Conservation (phyloP, 1,140 invertebrate genomes). For the Zaprionus gabonicus region DNA sequence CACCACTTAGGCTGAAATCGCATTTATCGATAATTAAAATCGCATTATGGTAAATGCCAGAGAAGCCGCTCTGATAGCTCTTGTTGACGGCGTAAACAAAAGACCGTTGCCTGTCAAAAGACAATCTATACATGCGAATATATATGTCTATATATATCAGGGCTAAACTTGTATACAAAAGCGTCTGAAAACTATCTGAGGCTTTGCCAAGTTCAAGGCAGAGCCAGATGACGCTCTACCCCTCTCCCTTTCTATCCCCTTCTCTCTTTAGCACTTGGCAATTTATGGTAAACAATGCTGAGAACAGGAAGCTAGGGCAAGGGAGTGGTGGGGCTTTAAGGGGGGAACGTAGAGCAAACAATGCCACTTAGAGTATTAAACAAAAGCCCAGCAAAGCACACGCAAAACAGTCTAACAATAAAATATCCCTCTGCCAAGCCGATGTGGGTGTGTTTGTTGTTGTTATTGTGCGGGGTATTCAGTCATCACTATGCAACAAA, state of each 20-base stretch:
- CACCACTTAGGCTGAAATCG: conserved; percentile 55
- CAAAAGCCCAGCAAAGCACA: conserved; percentile 25
- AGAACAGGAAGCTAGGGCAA: conserved; percentile 14
- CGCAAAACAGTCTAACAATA: conserved; percentile 51
- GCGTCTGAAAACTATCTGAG: conserved; percentile 45
- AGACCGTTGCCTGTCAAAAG: conserved; percentile 52
- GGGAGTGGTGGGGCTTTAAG: background rate
- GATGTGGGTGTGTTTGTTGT: conserved; percentile 61
- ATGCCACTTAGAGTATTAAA: conserved; percentile 41
- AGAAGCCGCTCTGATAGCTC: conserved; percentile 37
- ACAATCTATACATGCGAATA: conserved; percentile 43
- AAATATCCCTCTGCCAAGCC: conserved; percentile 25
- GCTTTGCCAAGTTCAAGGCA: conserved; percentile 74
- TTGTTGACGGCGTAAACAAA: conserved; percentile 55
- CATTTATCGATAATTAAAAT: conserved; percentile 68
- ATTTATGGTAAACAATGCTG: conserved; percentile 53
- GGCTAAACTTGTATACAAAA: conserved; percentile 1
- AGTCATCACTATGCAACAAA: conserved; percentile 48
- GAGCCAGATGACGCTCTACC: conserved; percentile 45
- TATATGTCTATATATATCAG: conserved; percentile 20
- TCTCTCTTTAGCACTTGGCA: conserved; percentile 47
- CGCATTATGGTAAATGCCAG: conserved; percentile 41
- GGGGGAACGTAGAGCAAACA: conserved; percentile 33
- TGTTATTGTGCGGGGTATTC: conserved; percentile 51
- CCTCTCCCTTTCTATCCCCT: conserved; percentile 52